Base-by-base conservation (phyloP, 2,797 vertebrate genomes). In the Enoplosus armatus region DNA sequence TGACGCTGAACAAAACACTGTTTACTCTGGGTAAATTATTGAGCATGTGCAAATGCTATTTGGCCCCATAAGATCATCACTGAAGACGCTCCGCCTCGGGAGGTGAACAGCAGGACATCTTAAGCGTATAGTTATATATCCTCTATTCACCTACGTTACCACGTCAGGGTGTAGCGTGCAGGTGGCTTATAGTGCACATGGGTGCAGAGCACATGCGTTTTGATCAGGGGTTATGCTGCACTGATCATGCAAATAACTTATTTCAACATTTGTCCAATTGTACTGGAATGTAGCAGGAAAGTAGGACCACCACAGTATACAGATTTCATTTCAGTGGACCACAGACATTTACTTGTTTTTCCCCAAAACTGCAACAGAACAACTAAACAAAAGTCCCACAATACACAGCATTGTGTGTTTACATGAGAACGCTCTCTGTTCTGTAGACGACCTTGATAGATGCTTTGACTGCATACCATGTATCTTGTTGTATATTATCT, bases 11-110 rank as follows among this genome's bases (percentile, higher is more conserved):
- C 79, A 83, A 87, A 80, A 82, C 83, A 39, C 35, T 87, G 81
- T 90, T 91, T 78, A 84, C 85, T 47, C 78, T 77, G 73, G 35
- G 84, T 90, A 69, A 91, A 90, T 90, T 78, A 89, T 87, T 90
- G 87, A 84, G 72, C 84, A 62, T 82, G 85, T 74, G 78, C 72
- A 82, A 89, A 90, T 83, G 83, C 79, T 67, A 35, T 65, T 61
- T 45, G 70, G 74, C 66, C 75, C 59, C 71, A 37, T 81, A n/a
- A 70, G 82, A 78, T 86, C 84, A 61, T 16, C 35, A 37, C 2
- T 66, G 76, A 65, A 75, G 68, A 71, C 69, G 39, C 78, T 66
- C 53, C 47, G 60, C 45, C 31, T 53, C 26, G 18, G 68, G 71
- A 80, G 68, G 70, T 54, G 69, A 72, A 79, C 63, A 39, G 47